Evolutionary conservation across 2,797 vertebrate genomes (phyloP), one percentile per base, ranked within the genome.

Genomic region (Cossypha heuglini): DNA sequence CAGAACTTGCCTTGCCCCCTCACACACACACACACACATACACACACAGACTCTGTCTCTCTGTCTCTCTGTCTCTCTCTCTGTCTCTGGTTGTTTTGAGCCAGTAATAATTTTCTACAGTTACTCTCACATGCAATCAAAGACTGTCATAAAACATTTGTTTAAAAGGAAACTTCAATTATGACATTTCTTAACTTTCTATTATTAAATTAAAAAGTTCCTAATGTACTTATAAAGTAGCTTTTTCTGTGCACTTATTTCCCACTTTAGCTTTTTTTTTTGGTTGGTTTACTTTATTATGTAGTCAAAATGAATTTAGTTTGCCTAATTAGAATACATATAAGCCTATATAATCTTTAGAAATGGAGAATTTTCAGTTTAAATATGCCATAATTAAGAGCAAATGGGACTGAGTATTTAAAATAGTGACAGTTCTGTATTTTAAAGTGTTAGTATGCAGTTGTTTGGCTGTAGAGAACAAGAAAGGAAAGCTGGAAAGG

Each of bases 301-400:
- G 33, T 42, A 88, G 92, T 81, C 33, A 84, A 82, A 94, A 84
- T 92, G 4, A 81, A 93, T 91, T 71, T 77, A 72, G 20, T 75
- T 81, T 93, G 28, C 51, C 33, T 93, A 95, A 95, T 93, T 95
- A 93, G 75, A 59, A 92, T 66, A 48, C 17, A 52, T 66, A 62
- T 6, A 88, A 95, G 17, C 35, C 61, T 74, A 37, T 90, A 88
- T 81, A 9, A n/a, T 86, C 83, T 90, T 75, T 75, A 88, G 86
- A 84, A 95, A 91, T 66, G 10, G 54, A 84, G 51, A 78, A 55
- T 66, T 88, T 95, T 86, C 83, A 35, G 46, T 55, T 90, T 90
- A 86, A 93, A 84, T 81, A 69, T 75, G 43, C 51, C 72, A 90
- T 93, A 90, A 95, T 90, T 95, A 93, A 86, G 14, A 93, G 72